Base-by-base conservation (phyloP, 2,797 vertebrate species). In the Pseudotriccus pelzelni region DNA sequence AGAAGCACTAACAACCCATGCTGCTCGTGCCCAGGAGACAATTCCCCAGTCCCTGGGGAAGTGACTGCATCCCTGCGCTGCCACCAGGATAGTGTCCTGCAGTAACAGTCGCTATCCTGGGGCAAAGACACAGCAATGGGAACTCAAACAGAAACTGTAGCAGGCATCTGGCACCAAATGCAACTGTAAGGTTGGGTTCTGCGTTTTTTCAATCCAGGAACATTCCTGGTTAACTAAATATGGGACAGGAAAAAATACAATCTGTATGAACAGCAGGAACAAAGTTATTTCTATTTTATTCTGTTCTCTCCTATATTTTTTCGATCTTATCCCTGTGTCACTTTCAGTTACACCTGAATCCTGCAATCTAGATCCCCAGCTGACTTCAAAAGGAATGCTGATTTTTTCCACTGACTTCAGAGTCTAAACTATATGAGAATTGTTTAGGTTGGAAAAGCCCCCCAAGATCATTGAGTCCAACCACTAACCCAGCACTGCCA, bases 21-120 rank as follows among this genome's bases (percentile, higher is more conserved):
- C 20, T 3, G 24, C 30, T 53, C 1, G 1, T 12, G 44, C 39
- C 47, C 58, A 52, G 6, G 37, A 56, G 30, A 32, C 0, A 2
- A 43, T 21, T 43, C 76, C 28, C 7, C 3, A 2, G 3, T 4
- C 39, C 15, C 24, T 2, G 1, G 9, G 34, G 46, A 72, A 60
- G 46, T 0, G 0, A 32, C 32, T 5, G n/a, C 66, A 43, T 23
- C 68, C 44, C 60, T 23, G 23, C 4, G 4, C 39, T 70, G 77
- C 39, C 5, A 4, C 30, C n/a, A 14, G 63, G 62, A 55, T 0
- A 0, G 9, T 1, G 8, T 30, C 64, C 58, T 67, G 50, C n/a
- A 16, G 49, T 7, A 14, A 1, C 2, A 1, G 53, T 14, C 30
- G 23, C 5, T 46, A 8, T 27, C n/a, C 39, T 1, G 0, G 37